A percentile compares a stretch with the other conserved stretches of the same genome.
These are phyloP conservation scores for Epinephelus malabaricus DNA, from an alignment of 2,797 vertebrate genomes.

Conservation along the genomic window DNA sequence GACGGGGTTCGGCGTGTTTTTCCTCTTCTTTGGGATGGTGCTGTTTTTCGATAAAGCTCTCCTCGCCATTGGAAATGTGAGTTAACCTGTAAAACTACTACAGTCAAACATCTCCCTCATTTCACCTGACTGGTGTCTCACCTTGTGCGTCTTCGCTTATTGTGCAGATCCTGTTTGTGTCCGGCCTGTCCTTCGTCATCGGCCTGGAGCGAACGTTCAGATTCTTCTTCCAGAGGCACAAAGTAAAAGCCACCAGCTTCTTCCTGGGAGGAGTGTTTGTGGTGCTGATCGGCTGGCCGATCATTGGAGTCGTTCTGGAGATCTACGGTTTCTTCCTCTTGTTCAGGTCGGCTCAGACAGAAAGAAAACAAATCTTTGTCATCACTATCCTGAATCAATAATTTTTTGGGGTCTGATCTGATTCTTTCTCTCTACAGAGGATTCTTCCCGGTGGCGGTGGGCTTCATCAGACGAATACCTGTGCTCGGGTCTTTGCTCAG, in stretches of 20 bases:
- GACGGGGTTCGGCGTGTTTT: slow-evolving; percentile 81
- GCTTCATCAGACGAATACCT: slow-evolving; percentile 96
- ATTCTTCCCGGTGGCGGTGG: slow-evolving; percentile 96
- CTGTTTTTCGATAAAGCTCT: slow-evolving; percentile 82
- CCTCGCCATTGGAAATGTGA: slow-evolving; percentile 75
- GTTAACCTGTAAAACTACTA: slow-evolving; percentile 13
- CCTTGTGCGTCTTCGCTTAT: neutral
- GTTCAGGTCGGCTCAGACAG: slow-evolving; percentile 89
- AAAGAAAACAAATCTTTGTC: neutral
- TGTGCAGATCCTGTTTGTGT: slow-evolving; percentile 94
- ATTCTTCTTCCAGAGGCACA: slow-evolving; percentile 99
- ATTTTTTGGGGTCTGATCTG: slow-evolving; percentile 4
- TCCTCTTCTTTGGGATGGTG: slow-evolving; percentile 78
- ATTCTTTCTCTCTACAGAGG: slow-evolving; percentile 84
- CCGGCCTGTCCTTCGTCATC: slow-evolving; percentile 96
- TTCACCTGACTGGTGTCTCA: neutral
- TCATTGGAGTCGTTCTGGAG: slow-evolving; percentile 95
- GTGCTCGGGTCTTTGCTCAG: slow-evolving; percentile 95
- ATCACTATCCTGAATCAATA: neutral
- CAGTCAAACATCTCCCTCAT: neutral
- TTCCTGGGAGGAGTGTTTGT: slow-evolving; percentile 96
- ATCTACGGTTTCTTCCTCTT: slow-evolving; percentile 98
- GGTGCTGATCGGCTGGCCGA: slow-evolving; percentile 96
- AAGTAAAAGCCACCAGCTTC: slow-evolving; percentile 96
- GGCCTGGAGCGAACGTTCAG: slow-evolving; percentile 97